Base-by-base conservation (phyloP, 1,140 invertebrate species). In the Centruroides sculpturatus region DNA sequence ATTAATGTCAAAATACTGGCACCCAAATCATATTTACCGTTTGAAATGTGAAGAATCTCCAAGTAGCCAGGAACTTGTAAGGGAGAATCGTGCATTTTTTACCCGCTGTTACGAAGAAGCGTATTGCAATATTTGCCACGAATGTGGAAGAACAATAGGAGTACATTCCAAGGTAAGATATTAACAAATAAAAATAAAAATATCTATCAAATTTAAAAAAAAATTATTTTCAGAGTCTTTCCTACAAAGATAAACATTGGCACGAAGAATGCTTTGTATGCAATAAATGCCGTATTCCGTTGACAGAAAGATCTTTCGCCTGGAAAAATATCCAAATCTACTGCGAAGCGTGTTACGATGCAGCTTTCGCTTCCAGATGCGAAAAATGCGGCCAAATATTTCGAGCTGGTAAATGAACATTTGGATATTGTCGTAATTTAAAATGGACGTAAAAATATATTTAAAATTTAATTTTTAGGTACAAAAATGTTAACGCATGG, bases 401-500 rank as follows among this genome's bases (percentile, higher is more conserved):
- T 83, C 84, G 89, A 75, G 94, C 95, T 78, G 95, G 95, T 97
- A 78, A 83, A 23, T 0, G 8, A 36, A 53, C 8, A 41, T 41
- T 6, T 41, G 5, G 0, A 41, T 41, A 41, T 8, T 41, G 0
- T 8, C 41, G 41, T 41, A 41, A 41, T 41, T 41, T 41, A 41
- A 6, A 41, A 6, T 41, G 0, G 5, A 41, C 41, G 8, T 41
- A 6, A 6, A 6, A 6, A 41, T 8, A 41, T 41, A 41, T 41
- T 41, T 8, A 6, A 41, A 41, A 41, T 41, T 6, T 41, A 41
- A 41, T 41, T 60, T 64, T 6, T 69, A 97, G 95, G 95, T 61
- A 98, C 94, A 72, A 98, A 99, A 83, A 99, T 99, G 82, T 98
- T 98, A 93, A 96, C 99, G 77, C 99, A 99, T 82, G 98, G 98